These are phyloP conservation scores for Calidris pygmaea DNA, from an alignment of 2,113 vertebrate species.

Conservation along the genomic window DNA sequence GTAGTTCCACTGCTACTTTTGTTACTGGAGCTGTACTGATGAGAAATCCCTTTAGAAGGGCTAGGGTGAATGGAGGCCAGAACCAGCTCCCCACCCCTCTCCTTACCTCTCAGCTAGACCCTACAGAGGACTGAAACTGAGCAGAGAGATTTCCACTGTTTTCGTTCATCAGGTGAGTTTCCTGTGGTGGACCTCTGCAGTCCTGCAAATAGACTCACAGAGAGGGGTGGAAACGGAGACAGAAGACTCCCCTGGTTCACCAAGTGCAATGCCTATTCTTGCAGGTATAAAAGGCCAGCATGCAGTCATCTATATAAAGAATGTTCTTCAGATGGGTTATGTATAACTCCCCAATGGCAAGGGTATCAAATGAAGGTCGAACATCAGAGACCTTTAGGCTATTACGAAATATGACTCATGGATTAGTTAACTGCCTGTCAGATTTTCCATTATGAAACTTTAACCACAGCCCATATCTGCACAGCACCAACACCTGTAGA, in stretches of 20 bases:
- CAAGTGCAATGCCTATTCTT: background rate
- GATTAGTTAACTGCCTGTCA: constrained; percentile 61
- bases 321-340: constrained; percentile 52
- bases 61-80: background rate
- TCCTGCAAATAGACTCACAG: background rate
- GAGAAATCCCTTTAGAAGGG: background rate
- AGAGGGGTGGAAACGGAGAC: background rate
- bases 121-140: background rate
- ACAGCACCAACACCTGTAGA: constrained; percentile 37
- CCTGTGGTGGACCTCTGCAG: background rate
- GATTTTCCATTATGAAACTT: constrained; percentile 67
- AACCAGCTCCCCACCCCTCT: background rate
- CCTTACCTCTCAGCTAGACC: background rate
- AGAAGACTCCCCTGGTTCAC: background rate
- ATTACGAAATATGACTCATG: constrained; percentile 62
- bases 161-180: background rate
- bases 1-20: background rate
- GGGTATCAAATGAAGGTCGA: constrained; percentile 66
- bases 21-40: background rate
- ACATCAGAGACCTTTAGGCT: constrained; percentile 64
- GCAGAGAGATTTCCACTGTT: background rate
- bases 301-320: constrained; percentile 55
- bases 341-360: constrained; percentile 35
- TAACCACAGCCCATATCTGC: constrained; percentile 43
- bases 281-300: constrained; percentile 48